Evolutionary conservation across 2,797 vertebrate species (phyloP).

Genomic region (Anguilla marmorata): DNA sequence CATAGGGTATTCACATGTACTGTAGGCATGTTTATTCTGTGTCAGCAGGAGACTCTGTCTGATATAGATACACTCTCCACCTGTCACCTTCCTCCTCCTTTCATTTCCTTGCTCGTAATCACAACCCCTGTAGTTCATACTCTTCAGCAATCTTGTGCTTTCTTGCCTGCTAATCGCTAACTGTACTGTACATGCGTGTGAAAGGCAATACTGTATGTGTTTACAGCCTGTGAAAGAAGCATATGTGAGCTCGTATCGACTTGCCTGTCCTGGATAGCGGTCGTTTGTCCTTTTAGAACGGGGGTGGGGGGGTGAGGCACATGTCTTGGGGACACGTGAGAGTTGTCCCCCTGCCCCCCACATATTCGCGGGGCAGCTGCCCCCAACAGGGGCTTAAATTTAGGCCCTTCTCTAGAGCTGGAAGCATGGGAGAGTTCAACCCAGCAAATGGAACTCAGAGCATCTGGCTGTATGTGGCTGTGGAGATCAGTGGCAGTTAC

Average conservation of each 20-base stretch:
- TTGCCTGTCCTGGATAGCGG: slow-evolving; percentile 14
- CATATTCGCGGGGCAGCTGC: slow-evolving; percentile 65
- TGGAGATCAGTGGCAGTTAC: not conserved
- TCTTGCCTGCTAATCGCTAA: not conserved
- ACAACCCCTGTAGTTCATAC: not conserved
- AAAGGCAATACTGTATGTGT: not conserved
- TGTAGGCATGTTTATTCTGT: not conserved
- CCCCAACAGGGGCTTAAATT: slow-evolving; percentile 64
- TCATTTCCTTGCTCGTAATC: not conserved
- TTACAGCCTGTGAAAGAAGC: not conserved
- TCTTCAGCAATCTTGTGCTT: not conserved
- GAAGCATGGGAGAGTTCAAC: slow-evolving; percentile 48
- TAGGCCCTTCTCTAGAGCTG: slow-evolving; percentile 69
- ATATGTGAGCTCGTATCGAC: not conserved
- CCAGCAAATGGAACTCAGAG: slow-evolving; percentile 56
- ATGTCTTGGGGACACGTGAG: slow-evolving; percentile 57
- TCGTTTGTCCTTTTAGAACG: slow-evolving; percentile 8
- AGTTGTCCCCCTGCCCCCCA: slow-evolving; percentile 7
- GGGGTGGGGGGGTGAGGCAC: slow-evolving; percentile 37
- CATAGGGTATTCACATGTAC: no score
- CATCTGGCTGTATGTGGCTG: slow-evolving; percentile 51
- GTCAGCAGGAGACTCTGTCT: not conserved
- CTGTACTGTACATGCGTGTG: not conserved
- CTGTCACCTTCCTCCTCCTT: not conserved
- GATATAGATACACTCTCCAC: not conserved